Evolutionary conservation across 2,113 vertebrate genomes (phyloP), one percentile per base, ranked within the genome.

Genomic region (Gnathonemus echidnorhynchus): DNA sequence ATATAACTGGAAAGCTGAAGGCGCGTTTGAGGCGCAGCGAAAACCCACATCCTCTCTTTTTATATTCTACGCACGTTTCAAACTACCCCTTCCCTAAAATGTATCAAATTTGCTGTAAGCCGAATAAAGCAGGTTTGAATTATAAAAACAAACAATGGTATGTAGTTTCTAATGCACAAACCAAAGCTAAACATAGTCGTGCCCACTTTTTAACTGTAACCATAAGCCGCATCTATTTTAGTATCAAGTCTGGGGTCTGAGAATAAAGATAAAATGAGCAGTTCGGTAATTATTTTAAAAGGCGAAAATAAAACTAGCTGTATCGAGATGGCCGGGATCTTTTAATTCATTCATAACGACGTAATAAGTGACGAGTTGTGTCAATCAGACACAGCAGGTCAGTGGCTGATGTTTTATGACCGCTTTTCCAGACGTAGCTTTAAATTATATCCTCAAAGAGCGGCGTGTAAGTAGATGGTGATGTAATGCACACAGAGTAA

Each of bases 361-460:
- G 91, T 92, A 89, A 91, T 94, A 92, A 56, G 91, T 93, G 91
- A 58, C 15, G 90, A 89, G 66, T 89, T 45, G 88, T 88, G 90
- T 89, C 89, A 90, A 88, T 58, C 90, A 86, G 88, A 86, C 77
- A 50, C 86, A 83, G 86, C 88, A 92, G 86, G 90, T 70, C 90
- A 90, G 89, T 89, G 90, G 84, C 56, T 27, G 35, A 52, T 88
- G 19, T 88, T 90, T 88, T 77, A 90, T 53, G 84, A 86, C 89
- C 90, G 91, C 87, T 93, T 93, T 95, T 92, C 94, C 93, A 95
- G 91, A 93, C 93, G 94, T 90, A 89, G 87, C 92, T 91, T 90
- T 90, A 90, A 92, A 88, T 93, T 92, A 90, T 70, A 91, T 90
- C 86, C 31, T 93, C 77, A 90, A 88, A 94, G 93, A 92, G 93